Conservation (phyloP, 2,797 vertebrate species). For the Silurus lanzhouensis region DNA sequence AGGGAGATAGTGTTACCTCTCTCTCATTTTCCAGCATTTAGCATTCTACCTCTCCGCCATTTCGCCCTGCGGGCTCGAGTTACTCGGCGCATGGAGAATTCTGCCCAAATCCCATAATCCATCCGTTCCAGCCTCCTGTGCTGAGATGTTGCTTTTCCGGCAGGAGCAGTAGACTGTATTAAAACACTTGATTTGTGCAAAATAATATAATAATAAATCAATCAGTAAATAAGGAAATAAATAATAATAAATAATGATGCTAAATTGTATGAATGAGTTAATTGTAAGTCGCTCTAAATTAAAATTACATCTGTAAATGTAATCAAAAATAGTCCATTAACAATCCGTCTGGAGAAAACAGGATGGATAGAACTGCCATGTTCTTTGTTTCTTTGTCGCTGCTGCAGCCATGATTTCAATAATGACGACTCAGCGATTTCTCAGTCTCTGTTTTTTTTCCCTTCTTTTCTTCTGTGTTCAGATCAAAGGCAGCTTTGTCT, state of each 20-base stretch:
- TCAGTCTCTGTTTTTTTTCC: not conserved
- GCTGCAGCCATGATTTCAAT: slow-evolving; percentile 54
- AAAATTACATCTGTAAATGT: too few species aligned
- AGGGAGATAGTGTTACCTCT: slow-evolving; percentile 60
- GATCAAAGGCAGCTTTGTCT: slow-evolving; percentile 52
- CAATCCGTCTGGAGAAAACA: not conserved
- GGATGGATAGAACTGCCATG: not conserved
- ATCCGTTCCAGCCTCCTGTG: slow-evolving; percentile 53
- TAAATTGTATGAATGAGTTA: too few species aligned
- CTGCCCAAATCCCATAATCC: slow-evolving; percentile 61
- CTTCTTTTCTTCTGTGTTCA: slow-evolving; percentile 51
- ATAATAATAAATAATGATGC: not conserved
- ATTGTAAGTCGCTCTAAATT: too few species aligned
- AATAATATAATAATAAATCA: not conserved
- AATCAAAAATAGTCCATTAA: not conserved
- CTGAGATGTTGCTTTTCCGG: slow-evolving; percentile 48
- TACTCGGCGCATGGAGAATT: slow-evolving; percentile 58
- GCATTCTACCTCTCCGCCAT: slow-evolving; percentile 52
- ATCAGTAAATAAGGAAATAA: not conserved
- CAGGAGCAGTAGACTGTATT: slow-evolving; percentile 1
- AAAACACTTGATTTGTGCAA: not conserved
- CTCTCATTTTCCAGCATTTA: slow-evolving; percentile 63
- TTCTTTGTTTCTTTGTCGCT: slow-evolving; percentile 30
- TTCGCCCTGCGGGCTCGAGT: slow-evolving; percentile 53
- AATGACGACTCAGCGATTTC: slow-evolving; percentile 40